A percentile compares a stretch with the other conserved stretches of the same genome.
Evolutionary conservation across 2,113 vertebrate genomes (phyloP).

Genomic region (Cyanoderma ruficeps): DNA sequence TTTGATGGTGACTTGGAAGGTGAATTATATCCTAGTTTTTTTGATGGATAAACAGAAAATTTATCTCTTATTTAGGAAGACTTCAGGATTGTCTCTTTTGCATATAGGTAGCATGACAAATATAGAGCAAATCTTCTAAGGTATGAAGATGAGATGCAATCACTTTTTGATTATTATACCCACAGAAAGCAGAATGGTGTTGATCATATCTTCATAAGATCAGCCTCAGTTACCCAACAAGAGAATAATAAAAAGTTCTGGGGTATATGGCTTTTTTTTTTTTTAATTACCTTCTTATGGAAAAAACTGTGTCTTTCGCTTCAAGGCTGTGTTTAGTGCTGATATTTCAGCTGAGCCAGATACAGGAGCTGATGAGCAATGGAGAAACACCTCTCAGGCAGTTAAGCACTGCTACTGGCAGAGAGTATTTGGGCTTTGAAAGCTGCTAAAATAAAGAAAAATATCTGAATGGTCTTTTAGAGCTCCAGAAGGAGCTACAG

Average conservation of each 20-base stretch:
- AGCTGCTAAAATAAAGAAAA: conserved; percentile 52
- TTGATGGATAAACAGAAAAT: neutral
- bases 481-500: conserved; percentile 51
- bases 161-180: neutral
- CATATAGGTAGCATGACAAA: neutral
- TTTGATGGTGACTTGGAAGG: neutral
- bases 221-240: neutral
- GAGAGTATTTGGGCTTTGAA: conserved; percentile 20
- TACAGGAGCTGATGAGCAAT: neutral
- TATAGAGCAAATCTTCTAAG: neutral
- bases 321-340: neutral
- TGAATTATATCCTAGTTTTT: neutral
- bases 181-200: neutral
- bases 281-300: neutral
- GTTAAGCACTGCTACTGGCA: conserved; percentile 21
- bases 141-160: neutral
- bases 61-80: neutral
- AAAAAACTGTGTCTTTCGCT: neutral
- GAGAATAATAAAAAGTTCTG: neutral
- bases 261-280: neutral
- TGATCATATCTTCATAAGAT: neutral
- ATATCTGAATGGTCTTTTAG: conserved; percentile 43
- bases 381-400: neutral
- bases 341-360: conserved; percentile 22
- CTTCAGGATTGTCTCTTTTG: neutral